phyloP scores from a whole-genome alignment of 1,140 invertebrate species.

The Plectus sambesii region DNA sequence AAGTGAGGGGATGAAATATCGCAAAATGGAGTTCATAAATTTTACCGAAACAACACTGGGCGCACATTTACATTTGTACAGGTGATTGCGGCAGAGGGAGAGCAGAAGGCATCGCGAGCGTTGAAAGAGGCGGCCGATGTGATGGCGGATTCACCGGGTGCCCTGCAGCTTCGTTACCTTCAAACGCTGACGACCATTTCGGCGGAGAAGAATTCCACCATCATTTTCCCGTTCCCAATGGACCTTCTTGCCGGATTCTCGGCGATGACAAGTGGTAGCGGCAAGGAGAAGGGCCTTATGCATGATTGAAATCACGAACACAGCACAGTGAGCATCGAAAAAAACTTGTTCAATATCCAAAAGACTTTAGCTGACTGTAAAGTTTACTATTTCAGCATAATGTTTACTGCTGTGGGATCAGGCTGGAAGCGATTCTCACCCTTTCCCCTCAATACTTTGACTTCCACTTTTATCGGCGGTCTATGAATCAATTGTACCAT shows the following conservation, averaged over 20 bases:
- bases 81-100: constrained; percentile 54
- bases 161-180: constrained; percentile 55
- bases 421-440: too few relatives aligned
- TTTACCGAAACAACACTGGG: neutral
- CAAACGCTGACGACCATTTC: constrained; percentile 67
- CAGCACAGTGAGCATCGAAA: too few relatives aligned
- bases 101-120: constrained; percentile 51
- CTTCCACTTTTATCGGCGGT: too few relatives aligned
- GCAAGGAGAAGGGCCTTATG: too few relatives aligned
- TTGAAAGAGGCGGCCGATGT: constrained; percentile 52
- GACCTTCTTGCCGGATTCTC: constrained; percentile 71
- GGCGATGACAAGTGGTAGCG: too few relatives aligned
- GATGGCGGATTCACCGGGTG: constrained; percentile 50
- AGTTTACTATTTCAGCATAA: too few relatives aligned
- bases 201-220: constrained; percentile 90
- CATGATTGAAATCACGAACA: too few relatives aligned
- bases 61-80: constrained; percentile 19
- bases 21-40: neutral
- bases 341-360: too few relatives aligned
- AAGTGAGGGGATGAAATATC: neutral
- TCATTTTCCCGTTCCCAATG: constrained; percentile 85
- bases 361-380: too few relatives aligned
- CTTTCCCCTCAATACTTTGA: too few relatives aligned
- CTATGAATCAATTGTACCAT: too few relatives aligned
- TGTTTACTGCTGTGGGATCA: too few relatives aligned